phyloP scores from a whole-genome alignment of 2,888 invertebrate species.

The Drosophila merina region DNA sequence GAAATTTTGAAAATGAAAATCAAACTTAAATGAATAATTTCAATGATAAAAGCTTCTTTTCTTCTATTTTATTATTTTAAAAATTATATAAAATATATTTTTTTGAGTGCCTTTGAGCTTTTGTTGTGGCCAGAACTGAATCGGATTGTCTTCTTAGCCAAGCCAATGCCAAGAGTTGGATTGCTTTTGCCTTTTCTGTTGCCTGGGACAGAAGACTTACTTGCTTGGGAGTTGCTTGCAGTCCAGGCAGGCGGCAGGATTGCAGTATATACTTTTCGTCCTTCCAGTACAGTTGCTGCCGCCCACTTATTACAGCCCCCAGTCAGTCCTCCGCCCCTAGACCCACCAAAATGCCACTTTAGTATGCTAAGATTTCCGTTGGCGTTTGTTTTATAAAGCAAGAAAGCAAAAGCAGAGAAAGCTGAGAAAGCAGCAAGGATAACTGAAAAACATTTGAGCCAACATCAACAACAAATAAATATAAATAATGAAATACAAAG shows the following conservation, averaged over 20 bases:
- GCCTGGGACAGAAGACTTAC: constrained; percentile 5
- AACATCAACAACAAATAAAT: constrained; percentile 64
- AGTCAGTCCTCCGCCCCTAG: constrained; percentile 4
- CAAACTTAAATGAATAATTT: too few species aligned
- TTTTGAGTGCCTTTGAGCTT: neutral
- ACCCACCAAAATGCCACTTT: constrained; percentile 65
- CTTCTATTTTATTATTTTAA: too few species aligned
- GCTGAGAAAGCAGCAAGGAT: too few species aligned
- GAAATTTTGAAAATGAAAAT: too few species aligned
- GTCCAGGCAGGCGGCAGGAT: constrained; percentile 14
- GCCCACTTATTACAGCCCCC: neutral
- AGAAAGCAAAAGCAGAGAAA: neutral
- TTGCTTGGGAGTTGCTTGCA: constrained; percentile 20
- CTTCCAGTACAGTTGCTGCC: neutral
- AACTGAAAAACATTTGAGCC: constrained; percentile 10
- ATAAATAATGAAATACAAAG: constrained; percentile 72
- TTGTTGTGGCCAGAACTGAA: constrained; percentile 19
- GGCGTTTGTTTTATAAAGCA: constrained; percentile 47
- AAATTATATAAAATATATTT: too few species aligned
- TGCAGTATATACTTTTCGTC: constrained; percentile 2
- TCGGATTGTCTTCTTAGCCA: constrained; percentile 24
- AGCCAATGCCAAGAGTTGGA: neutral
- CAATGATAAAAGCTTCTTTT: too few species aligned
- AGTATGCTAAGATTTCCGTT: constrained; percentile 73
- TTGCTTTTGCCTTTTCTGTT: neutral